phyloP scores from a whole-genome alignment of 1,140 invertebrate genomes.

The Hydropsyche tenuis region DNA sequence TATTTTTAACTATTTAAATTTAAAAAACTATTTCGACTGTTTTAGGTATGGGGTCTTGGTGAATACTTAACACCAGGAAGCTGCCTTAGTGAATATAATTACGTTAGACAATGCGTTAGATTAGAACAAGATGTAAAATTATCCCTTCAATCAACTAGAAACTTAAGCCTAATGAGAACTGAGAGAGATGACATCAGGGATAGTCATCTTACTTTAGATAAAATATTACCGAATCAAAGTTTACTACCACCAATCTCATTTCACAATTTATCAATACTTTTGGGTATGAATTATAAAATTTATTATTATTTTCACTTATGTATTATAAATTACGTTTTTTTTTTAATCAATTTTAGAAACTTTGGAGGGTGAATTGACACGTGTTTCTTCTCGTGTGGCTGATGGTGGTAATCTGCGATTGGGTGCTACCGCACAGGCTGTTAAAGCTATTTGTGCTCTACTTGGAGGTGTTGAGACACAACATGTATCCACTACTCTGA shows the following conservation, averaged over 20 bases:
- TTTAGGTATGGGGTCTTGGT: constrained; percentile 81
- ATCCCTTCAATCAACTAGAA: constrained; percentile 71
- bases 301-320: not conserved
- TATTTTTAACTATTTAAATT: constrained; percentile 6
- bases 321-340: not conserved
- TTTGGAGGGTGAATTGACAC: constrained; percentile 80
- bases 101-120: constrained; percentile 93
- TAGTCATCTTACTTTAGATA: constrained; percentile 72
- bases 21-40: constrained; percentile 34
- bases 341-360: constrained; percentile 66
- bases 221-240: constrained; percentile 77
- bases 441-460: constrained; percentile 89
- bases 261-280: constrained; percentile 78
- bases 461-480: constrained; percentile 87
- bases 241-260: constrained; percentile 75
- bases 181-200: constrained; percentile 79
- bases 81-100: constrained; percentile 85
- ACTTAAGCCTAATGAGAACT: constrained; percentile 64
- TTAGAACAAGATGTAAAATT: constrained; percentile 89
- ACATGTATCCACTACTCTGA: constrained; percentile 79
- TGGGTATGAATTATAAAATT: constrained; percentile 64
- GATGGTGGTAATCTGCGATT: constrained; percentile 63
- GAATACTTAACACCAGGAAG: constrained; percentile 79
- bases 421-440: constrained; percentile 78
- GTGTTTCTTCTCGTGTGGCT: constrained; percentile 70